Evolutionary conservation across 37 sponge, comb jelly and placozoan species (phyloP), one percentile per base, ranked within the genome.

Genomic region (Theonella swinhoei): DNA sequence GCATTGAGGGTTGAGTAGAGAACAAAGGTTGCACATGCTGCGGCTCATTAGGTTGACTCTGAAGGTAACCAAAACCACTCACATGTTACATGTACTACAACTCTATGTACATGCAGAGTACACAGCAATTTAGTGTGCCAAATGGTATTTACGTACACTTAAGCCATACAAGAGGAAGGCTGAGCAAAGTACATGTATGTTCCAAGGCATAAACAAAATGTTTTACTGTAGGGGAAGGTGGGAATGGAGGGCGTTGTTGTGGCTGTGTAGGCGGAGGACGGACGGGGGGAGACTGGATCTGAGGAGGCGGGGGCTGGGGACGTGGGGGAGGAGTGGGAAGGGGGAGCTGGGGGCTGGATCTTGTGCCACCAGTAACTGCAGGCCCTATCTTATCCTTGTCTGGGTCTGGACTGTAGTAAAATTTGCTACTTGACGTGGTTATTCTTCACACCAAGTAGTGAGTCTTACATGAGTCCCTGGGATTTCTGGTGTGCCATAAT

Each of bases 321-420:
- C 29, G 80, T 24, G 43, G 71, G 43, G 8, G 87, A 11, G 17
- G 65, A 23, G 32, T 72, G 73, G 43, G 63, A 64, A 60, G 80
- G 70, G 66, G 43, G 43, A 32, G 70, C 37, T 54, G 87, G 31
- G 65, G 40, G 42, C 19, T 37, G 77, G 34, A 39, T 54, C 8
- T 23, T 58, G 65, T 31, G 35, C 29, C 22, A n/a, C 22, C 59
- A 1, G 80, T 79, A 5, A 78, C 83, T 47, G 68, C n/a, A 19
- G 91, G 91, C 0, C 91, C 91, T 62, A 91, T 91, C 0, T 64
- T 66, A 22, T 86, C 85, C 78, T 86, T 77, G 0, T 82, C 70
- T 31, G 76, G 74, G 28, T 82, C 83, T 60, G 73, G 35, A 25
- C 75, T 80, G 31, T 8, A 19, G 30, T 30, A 71, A 29, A 11